Conservation (phyloP, 2,797 vertebrate species). For the Onychomys leucogaster region DNA sequence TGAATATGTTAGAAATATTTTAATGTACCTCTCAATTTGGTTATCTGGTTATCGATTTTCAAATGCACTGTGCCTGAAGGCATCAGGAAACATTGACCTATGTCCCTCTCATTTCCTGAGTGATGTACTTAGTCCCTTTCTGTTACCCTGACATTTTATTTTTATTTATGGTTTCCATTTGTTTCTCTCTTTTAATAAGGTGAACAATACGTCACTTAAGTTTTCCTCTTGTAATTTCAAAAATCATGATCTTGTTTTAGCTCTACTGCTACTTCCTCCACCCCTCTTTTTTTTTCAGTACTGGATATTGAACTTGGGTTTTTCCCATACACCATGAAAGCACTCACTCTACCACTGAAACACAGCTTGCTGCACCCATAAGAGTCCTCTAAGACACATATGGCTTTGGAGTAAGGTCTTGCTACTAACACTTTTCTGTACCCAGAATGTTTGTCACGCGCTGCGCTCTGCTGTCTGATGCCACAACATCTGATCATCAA, state of each 20-base stretch:
- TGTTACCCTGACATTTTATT: neutral
- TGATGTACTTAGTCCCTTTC: neutral
- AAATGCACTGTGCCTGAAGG: neutral
- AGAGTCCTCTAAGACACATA: neutral
- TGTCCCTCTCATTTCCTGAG: neutral
- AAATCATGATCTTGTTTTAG: neutral
- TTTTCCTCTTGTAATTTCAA: conserved; percentile 11
- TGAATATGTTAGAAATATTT: conserved; percentile 1
- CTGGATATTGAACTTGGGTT: neutral
- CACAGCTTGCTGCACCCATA: neutral
- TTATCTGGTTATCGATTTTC: neutral
- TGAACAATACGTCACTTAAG: neutral
- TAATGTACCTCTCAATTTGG: neutral
- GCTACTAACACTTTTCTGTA: neutral
- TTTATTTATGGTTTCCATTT: neutral
- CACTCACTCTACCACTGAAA: neutral
- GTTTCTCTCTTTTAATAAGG: neutral
- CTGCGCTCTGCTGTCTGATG: neutral
- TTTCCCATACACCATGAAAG: too few relatives aligned
- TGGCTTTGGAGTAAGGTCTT: neutral
- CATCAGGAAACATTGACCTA: neutral
- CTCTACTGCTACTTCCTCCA: neutral
- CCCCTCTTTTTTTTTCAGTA: neutral
- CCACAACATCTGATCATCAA: neutral
- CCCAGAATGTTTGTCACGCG: neutral